Percentiles rank a stretch among this genome's conserved stretches.
These are phyloP conservation scores for Peribatodes rhomboidaria DNA, from an alignment of 2,888 invertebrate species.

Conservation along the genomic window DNA sequence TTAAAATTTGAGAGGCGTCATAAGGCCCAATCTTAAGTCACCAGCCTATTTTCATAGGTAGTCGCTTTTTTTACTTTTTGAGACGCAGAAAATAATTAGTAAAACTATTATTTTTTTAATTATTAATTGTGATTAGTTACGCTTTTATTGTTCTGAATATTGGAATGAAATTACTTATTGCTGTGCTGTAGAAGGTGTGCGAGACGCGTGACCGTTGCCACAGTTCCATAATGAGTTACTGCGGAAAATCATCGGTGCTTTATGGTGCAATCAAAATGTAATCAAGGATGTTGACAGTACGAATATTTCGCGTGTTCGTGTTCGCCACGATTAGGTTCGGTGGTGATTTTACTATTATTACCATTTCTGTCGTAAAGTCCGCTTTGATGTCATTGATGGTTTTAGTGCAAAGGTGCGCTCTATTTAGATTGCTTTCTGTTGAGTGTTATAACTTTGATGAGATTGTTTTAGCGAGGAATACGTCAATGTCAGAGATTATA, in stretches of 20 bases:
- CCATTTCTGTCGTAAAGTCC: constrained; percentile 5
- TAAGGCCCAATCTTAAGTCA: too few relatives aligned
- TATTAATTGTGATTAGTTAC: too few relatives aligned
- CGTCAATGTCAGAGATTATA: too few relatives aligned
- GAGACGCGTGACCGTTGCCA: constrained; percentile 53
- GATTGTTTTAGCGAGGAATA: not conserved
- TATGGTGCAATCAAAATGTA: constrained; percentile 43
- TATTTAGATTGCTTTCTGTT: not conserved
- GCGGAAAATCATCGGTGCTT: constrained; percentile 38
- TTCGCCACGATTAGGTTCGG: constrained; percentile 21
- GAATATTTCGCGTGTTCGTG: constrained; percentile 36
- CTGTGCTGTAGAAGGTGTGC: constrained; percentile 13
- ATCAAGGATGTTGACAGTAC: constrained; percentile 44
- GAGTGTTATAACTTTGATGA: not conserved
- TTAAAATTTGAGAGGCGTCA: too few relatives aligned
- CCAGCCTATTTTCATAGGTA: too few relatives aligned
- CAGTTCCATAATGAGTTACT: constrained; percentile 29
- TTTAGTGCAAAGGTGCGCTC: not conserved
- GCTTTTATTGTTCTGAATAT: not conserved
- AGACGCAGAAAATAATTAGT: too few relatives aligned
- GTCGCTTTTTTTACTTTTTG: too few relatives aligned
- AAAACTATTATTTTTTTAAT: too few relatives aligned
- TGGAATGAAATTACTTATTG: constrained; percentile 6
- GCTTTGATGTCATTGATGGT: not conserved
- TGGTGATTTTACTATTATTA: constrained; percentile 22